Percentiles rank a stretch among this genome's conserved stretches.
Conservation (phyloP, 2,113 vertebrate genomes). For the Abramis brama region DNA sequence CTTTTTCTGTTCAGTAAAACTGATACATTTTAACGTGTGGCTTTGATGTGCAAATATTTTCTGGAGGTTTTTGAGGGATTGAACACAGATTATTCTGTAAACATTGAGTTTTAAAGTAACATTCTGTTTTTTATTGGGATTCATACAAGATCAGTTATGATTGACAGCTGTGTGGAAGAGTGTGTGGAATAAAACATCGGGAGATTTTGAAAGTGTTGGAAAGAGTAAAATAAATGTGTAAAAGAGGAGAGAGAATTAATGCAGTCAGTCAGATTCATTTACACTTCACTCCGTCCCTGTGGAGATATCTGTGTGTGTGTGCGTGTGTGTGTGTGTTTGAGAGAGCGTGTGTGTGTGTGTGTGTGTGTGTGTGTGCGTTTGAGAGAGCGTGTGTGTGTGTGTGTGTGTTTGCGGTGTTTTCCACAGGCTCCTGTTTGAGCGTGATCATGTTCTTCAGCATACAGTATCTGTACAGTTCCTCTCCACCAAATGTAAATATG, state of each 20-base stretch:
- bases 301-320: background rate
- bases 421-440: background rate
- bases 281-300: background rate
- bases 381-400: too few relatives aligned
- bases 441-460: slow-evolving; percentile 57
- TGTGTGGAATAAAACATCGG: background rate
- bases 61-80: background rate
- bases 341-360: too few relatives aligned
- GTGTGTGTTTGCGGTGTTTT: background rate
- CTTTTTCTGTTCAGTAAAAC: background rate
- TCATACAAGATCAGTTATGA: background rate
- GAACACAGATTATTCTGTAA: background rate
- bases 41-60: background rate
- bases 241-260: background rate
- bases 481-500: slow-evolving; percentile 82
- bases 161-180: background rate
- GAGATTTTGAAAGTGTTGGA: background rate
- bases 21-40: background rate
- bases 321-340: too few relatives aligned
- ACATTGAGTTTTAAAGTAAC: background rate
- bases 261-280: background rate
- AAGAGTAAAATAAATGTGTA: background rate
- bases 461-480: slow-evolving; percentile 72
- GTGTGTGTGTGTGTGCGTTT: too few relatives aligned
- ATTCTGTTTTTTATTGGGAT: background rate